Evolutionary conservation across 2,797 vertebrate species (phyloP), one percentile per base, ranked within the genome.

Genomic region (Takifugu ocellatus): DNA sequence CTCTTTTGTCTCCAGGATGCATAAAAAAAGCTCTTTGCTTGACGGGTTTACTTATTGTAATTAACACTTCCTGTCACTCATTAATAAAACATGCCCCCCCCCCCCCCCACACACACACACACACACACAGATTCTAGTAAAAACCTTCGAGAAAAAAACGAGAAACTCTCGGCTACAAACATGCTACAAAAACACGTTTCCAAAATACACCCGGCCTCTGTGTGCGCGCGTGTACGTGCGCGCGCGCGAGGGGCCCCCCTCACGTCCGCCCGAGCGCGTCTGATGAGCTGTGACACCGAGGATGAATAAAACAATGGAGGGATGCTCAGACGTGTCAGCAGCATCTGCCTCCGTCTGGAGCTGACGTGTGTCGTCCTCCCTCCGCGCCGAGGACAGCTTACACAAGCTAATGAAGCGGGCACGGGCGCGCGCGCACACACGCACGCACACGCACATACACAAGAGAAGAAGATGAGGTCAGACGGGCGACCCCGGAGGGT

Each of bases 261-360:
- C 78, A 25, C 61, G 77, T 76, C 70, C 47, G 49, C 62, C 59
- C 59, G 82, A 84, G 81, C 75, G 73, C 66, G 55, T 64, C 47
- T 26, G 76, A 86, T 80, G 77, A 63, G 78, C 78, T 73, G 78
- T 74, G 82, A 86, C 85, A 85, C 66, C 0, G 54, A 72, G 73
- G 74, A 86, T 86, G 82, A 86, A 78, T 77, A 84, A 85, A 68
- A 87, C 80, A 87, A 87, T 68, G 72, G 43, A 45, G 82, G 77
- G 71, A 83, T 53, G 48, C 73, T 79, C 36, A 57, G 77, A 81
- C 56, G 67, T 81, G 84, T 86, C 77, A 77, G 76, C 79, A 73
- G 83, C 80, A 85, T 88, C 85, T 84, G 79, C 74, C 83, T 74
- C 63, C 68, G 84, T 85, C 78, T 80, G 78, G 33, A 51, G 60